Conservation (phyloP, 2,113 vertebrate species). For the Hymenochirus boettgeri region DNA sequence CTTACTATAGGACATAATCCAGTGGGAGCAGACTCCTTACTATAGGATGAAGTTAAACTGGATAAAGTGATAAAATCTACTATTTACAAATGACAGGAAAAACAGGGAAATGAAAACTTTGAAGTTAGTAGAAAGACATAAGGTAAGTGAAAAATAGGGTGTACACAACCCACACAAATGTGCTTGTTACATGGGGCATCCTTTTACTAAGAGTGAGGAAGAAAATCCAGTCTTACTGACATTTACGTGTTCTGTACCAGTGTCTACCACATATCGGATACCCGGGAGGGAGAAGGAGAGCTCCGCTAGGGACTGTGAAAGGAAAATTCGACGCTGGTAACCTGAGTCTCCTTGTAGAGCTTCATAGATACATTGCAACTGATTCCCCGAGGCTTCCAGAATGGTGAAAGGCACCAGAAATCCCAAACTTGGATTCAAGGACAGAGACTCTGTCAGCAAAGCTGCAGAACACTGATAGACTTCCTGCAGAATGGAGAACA, state of each 20-base stretch:
- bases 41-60: too few species aligned
- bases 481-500: neutral
- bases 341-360: neutral
- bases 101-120: too few species aligned
- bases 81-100: too few species aligned
- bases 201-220: neutral
- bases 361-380: constrained; percentile 71
- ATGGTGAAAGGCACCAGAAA: constrained; percentile 67
- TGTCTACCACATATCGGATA: constrained; percentile 79
- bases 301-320: constrained; percentile 77
- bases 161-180: too few species aligned
- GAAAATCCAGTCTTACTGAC: constrained; percentile 59
- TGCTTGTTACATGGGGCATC: too few species aligned
- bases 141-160: too few species aligned
- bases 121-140: too few species aligned
- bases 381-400: constrained; percentile 58
- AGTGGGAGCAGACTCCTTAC: too few species aligned
- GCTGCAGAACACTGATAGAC: constrained; percentile 40
- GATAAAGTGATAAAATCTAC: too few species aligned
- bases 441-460: constrained; percentile 65
- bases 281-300: constrained; percentile 78
- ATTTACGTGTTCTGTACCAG: constrained; percentile 78
- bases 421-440: constrained; percentile 65
- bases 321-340: constrained; percentile 60
- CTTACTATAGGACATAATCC: too few species aligned